Evolutionary conservation across 2,113 vertebrate genomes (phyloP).

Genomic region (Puffinus mauretanicus): DNA sequence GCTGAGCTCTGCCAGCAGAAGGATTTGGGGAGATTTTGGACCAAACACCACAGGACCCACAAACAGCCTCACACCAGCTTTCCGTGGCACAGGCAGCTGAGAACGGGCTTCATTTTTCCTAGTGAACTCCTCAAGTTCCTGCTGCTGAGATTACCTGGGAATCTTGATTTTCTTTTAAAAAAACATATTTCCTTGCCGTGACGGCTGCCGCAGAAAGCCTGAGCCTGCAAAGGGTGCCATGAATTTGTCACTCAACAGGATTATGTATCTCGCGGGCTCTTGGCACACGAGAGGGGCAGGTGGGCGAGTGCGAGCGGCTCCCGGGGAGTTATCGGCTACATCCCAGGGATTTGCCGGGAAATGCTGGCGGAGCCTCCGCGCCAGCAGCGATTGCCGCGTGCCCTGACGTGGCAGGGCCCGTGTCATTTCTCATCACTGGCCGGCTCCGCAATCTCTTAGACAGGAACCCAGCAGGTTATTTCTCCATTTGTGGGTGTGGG

Average conservation of each 20-base stretch:
- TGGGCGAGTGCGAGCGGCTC: accelerated
- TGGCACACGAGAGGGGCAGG: background rate
- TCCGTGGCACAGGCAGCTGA: background rate
- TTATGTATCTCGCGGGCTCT: background rate
- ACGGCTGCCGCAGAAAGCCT: background rate
- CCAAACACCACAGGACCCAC: background rate
- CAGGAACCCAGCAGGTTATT: background rate
- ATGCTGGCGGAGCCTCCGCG: background rate
- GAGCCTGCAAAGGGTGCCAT: background rate
- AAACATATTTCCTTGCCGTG: background rate
- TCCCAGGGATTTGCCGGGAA: background rate
- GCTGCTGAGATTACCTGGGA: background rate
- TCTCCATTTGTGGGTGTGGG: slow-evolving; percentile 1
- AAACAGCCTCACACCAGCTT: background rate
- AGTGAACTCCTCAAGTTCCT: background rate
- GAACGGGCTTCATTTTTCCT: background rate
- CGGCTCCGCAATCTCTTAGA: background rate
- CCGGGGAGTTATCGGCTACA: accelerated
- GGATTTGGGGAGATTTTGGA: background rate
- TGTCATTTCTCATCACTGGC: background rate
- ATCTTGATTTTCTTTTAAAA: background rate
- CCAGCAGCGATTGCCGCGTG: accelerated
- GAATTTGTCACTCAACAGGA: background rate
- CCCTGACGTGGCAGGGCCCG: background rate
- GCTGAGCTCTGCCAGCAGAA: background rate